phyloP scores from a whole-genome alignment of 1,140 invertebrate genomes.

The Oscheius sp. region DNA sequence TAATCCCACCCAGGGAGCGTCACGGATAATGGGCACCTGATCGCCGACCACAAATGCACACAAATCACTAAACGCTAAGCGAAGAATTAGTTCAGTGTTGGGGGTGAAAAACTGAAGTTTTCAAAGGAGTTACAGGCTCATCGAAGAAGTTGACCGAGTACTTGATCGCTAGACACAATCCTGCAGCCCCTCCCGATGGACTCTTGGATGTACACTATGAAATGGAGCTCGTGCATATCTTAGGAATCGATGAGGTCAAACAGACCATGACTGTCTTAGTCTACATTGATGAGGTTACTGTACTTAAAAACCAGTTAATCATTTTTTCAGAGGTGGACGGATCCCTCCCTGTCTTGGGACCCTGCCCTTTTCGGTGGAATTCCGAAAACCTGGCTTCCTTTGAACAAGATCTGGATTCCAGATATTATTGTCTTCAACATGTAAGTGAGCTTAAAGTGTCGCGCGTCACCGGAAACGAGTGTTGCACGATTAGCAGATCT shows the following conservation, averaged over 20 bases:
- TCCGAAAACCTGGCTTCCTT: constrained; percentile 56
- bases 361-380: constrained; percentile 53
- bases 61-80: not conserved
- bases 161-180: constrained; percentile 41
- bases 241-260: constrained; percentile 55
- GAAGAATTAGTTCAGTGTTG: too few relatives aligned
- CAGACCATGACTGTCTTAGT: constrained; percentile 56
- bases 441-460: constrained; percentile 44
- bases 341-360: constrained; percentile 59
- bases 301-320: not conserved
- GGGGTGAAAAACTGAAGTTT: not conserved
- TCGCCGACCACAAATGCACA: not conserved
- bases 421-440: constrained; percentile 62
- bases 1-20: not conserved
- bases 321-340: constrained; percentile 53
- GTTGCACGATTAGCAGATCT: not conserved
- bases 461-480: not conserved
- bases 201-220: constrained; percentile 53
- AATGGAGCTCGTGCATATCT: constrained; percentile 52
- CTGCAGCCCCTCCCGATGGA: constrained; percentile 50
- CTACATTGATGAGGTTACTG: constrained; percentile 50
- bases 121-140: constrained; percentile 32
- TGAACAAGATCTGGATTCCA: constrained; percentile 57
- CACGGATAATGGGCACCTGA: not conserved
- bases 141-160: constrained; percentile 44